These are phyloP conservation scores for Nasonia giraulti DNA, from an alignment of 1,140 invertebrate species.

Conservation along the genomic window DNA sequence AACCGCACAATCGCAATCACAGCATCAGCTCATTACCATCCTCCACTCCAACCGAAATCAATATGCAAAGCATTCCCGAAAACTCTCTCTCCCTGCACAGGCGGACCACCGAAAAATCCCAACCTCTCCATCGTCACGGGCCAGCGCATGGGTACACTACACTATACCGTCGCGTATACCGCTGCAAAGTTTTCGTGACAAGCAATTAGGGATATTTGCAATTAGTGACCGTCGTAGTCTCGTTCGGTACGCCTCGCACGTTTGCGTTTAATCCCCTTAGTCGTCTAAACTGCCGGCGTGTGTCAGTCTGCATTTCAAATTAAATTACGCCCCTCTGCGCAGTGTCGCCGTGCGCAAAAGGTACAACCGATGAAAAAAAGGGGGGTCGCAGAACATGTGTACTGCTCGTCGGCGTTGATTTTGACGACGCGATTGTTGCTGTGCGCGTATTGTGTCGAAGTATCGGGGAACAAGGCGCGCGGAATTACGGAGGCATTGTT, in stretches of 20 bases:
- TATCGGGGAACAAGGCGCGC: neutral
- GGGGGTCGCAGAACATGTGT: neutral
- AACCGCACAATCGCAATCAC: no score
- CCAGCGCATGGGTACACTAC: neutral
- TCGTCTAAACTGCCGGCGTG: slow-evolving; percentile 59
- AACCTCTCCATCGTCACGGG: neutral
- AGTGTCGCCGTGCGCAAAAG: neutral
- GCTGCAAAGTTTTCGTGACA: slow-evolving; percentile 59
- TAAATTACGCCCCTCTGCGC: slow-evolving; percentile 56
- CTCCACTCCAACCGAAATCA: neutral
- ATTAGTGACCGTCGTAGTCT: slow-evolving; percentile 56
- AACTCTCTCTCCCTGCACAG: neutral
- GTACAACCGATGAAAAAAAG: neutral
- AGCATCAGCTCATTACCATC: neutral
- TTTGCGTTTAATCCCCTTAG: slow-evolving; percentile 64
- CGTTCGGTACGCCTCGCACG: slow-evolving; percentile 62
- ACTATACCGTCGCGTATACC: no score
- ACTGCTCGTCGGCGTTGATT: neutral
- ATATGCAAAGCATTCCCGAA: neutral
- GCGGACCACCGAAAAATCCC: no score
- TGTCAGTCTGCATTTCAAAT: slow-evolving; percentile 68
- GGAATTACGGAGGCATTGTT: neutral
- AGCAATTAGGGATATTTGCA: slow-evolving; percentile 67
- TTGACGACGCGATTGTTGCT: neutral
- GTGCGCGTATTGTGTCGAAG: no score